These are phyloP conservation scores for Euglossa dilemma DNA, from an alignment of 1,140 invertebrate genomes.

Conservation along the genomic window DNA sequence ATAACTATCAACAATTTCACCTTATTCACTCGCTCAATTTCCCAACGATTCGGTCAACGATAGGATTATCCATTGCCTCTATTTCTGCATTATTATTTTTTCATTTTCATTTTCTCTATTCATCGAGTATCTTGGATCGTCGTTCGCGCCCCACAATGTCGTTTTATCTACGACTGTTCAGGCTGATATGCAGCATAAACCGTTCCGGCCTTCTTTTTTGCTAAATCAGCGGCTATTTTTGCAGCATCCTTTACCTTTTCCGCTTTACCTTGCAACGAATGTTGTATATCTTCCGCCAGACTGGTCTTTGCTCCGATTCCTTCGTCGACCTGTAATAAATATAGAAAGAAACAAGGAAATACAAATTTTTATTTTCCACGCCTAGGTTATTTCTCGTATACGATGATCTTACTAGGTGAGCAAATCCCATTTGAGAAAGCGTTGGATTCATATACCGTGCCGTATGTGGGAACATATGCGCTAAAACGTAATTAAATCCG, in stretches of 20 bases:
- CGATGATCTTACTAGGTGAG: constrained; percentile 65
- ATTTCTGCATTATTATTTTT: neutral
- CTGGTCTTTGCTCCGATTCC: constrained; percentile 11
- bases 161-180: constrained; percentile 80
- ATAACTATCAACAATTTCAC: neutral
- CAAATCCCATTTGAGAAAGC: constrained; percentile 73
- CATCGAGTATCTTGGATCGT: neutral
- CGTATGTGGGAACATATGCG: constrained; percentile 86
- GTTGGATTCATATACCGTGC: constrained; percentile 78
- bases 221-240: constrained; percentile 89
- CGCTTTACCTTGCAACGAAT: constrained; percentile 82
- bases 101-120: neutral
- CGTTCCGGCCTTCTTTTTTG: constrained; percentile 87
- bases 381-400: neutral
- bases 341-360: neutral
- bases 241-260: constrained; percentile 89
- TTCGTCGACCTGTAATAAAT: constrained; percentile 34
- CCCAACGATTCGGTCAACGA: neutral
- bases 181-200: constrained; percentile 84
- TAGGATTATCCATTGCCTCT: neutral
- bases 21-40: neutral
- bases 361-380: no score
- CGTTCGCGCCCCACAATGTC: neutral
- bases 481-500: constrained; percentile 92
- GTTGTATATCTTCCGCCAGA: constrained; percentile 76